Evolutionary conservation across 2,797 vertebrate species (phyloP), one percentile per base, ranked within the genome.

Genomic region (Falco rusticolus): DNA sequence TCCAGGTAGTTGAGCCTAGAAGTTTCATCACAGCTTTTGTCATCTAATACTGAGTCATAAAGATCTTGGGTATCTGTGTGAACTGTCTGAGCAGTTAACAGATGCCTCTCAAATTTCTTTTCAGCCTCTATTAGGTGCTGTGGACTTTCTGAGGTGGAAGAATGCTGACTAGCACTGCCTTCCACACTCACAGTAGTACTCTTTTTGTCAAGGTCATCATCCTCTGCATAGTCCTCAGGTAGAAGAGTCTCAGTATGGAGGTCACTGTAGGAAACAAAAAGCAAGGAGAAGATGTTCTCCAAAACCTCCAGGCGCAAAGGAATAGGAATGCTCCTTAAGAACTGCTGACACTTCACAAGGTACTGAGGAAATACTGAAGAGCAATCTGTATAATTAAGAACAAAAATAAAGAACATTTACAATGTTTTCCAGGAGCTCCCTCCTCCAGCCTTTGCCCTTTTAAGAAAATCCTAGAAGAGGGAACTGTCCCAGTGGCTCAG

Each of bases 241-340:
- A 97, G 57, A 80, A 72, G 25, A 60, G 90, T 90, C 65, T 98
- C 98, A 75, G 90, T 97, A 47, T 89, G 79, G 70, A 99, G 99
- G 91, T 99, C 99, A 33, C 97, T 79, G 39, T 98, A 98, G 69
- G 99, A 99, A 87, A 99, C 94, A 95, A 99, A 98, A 92, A 99
- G 98, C 68, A 99, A 98, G 20, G 99, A 99, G 97, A 99, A 99
- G 97, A 99, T 99, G 96, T 99, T 99, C 98, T 99, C 99, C 89
- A 99, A 98, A 87, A 99, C 98, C 97, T 99, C 99, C 95, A 99
- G 97, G 50, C 99, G 98, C 92, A 99, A 97, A 91, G 99, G 97
- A 88, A 98, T 97, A 5, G 99, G 99, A 77, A 99, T 47, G 1
- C 97, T 97, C 94, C 98, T 98, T 95, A 99, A 97, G 91, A 98